Evolutionary conservation across 2,888 invertebrate genomes (phyloP), one percentile per base, ranked within the genome.

Genomic region (Parthenolecanium corni): DNA sequence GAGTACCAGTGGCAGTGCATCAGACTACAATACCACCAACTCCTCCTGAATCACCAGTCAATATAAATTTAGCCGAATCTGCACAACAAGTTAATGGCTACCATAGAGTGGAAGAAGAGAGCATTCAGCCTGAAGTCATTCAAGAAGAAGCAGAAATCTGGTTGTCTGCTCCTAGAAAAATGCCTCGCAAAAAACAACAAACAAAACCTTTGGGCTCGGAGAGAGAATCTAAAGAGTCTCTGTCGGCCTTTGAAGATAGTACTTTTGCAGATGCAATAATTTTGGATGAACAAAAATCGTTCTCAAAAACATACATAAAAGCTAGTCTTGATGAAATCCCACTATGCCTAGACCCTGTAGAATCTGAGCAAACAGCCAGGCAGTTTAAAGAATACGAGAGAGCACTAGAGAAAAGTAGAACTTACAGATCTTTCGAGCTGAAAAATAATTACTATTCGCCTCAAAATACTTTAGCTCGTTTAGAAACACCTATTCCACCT

Each of bases 391-490:
- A 65, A 36, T 64, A 65, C 52, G 64, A 66, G 6, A 66, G 62
- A 44, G 65, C 65, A 9, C 52, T 66, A 16, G 64, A 64, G 23
- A 65, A 62, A 12, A 65, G 65, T 5, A 42, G 16, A 14, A 49
- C 47, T 24, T 42, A 54, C 20, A 42, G 51, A 1, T 51, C 57
- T 4, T 23, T 56, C 14, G 64, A 56, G 44, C 21, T 49, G 12
- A 40, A 53, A 44, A 62, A 62, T 44, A 42, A 62, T 18, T 64
- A 51, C 18, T 64, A 66, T 52, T 79, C 79, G 65, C 82, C 83
- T 6, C 70, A 67, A 38, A 88, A 85, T 72, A 79, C 82, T 12
- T 75, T 85, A 57, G 79, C 82, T 25, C 78, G 82, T 61, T 79
- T 85, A 72, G 81, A 81, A 58, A 71, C 71, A 40, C 69, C 69